Conservation (phyloP, 2,113 vertebrate species). For the Elephas maximus region DNA sequence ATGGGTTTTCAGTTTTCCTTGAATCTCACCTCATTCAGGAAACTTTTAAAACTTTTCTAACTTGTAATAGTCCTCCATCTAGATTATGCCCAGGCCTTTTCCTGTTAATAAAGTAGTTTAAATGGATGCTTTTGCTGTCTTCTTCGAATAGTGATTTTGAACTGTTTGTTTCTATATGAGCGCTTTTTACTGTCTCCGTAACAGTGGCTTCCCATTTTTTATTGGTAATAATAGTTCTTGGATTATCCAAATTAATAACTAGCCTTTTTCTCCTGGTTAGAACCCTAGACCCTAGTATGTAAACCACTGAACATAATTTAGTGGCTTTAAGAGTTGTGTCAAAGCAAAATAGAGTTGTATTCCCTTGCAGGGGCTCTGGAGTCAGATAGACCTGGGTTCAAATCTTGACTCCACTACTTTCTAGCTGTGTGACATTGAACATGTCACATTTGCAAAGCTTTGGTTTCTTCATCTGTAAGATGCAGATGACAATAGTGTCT, state of each 20-base stretch:
- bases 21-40: background rate
- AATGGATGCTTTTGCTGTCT: background rate
- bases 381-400: background rate
- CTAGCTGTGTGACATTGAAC: background rate
- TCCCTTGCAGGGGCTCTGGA: background rate
- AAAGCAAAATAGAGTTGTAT: background rate
- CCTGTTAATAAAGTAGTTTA: slow-evolving; percentile 38
- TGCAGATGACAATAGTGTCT: background rate
- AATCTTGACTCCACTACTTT: background rate
- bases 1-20: too few species aligned
- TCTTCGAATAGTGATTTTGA: background rate
- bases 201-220: background rate
- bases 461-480: background rate
- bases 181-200: background rate
- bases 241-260: slow-evolving; percentile 13
- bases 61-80: background rate
- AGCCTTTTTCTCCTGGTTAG: background rate
- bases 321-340: background rate
- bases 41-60: background rate
- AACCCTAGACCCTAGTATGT: background rate
- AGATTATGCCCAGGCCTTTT: background rate
- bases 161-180: background rate
- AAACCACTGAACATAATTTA: background rate
- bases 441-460: background rate
- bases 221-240: background rate